Base-by-base conservation (phyloP, 1,140 invertebrate genomes). In the Formica selysi region DNA sequence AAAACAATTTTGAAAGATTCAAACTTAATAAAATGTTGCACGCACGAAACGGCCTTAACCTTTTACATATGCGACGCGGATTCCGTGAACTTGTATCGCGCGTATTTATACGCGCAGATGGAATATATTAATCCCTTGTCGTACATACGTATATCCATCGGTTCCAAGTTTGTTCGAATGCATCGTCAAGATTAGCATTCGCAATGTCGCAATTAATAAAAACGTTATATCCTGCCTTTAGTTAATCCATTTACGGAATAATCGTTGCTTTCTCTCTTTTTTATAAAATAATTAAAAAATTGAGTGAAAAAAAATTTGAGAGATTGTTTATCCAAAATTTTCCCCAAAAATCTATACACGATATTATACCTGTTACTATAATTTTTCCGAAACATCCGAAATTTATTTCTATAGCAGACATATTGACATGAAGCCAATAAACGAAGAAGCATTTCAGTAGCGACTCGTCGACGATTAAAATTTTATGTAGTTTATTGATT, bases 401-500 rank as follows among this genome's bases (percentile, higher is more conserved):
- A 22, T 74, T 73, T 83, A 70, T 59, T 32, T 57, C 22, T 61
- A 74, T 48, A 73, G 44, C 54, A 41, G 22, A 59, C 29, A 10
- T 73, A 83, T 74, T 61, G 54, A 74, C 68, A 73, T 32, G 26
- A 26, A 74, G 26, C 19, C 51, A 83, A 83, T 61, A 54, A 83
- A 57, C 68, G 79, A 83, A 70, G 65, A 57, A 80, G 48, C 64
- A 80, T 36, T 41, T 51, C 62, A 2, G 64, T 10, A 29, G 68
- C 57, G 26, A 61, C 79, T 83, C 68, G 68, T 61, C 79, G 68
- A n/a, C 41, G 68, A 62, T 83, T 73, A 83, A 83, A 83, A 57
- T 71, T 83, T 73, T 74, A 83, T 73, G 68, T 83, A 19, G 73
- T 61, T 83, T 83, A 83, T 83, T 62, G 79, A 83, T 83, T 83